Evolutionary conservation across 2,797 vertebrate species (phyloP).

Genomic region (Heteromormyrus szaboi): DNA sequence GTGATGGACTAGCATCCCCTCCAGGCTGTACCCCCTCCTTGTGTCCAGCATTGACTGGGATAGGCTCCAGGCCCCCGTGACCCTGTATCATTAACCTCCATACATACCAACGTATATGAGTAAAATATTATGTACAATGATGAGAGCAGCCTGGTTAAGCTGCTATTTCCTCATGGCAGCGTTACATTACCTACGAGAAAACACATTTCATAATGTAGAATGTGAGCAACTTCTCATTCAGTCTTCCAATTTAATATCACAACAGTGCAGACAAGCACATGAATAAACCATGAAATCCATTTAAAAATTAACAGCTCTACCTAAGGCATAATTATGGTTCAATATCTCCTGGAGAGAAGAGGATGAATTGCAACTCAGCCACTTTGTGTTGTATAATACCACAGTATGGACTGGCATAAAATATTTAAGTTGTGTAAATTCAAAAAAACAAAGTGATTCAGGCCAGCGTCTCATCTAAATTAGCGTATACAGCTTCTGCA

Average conservation of each 20-base stretch:
- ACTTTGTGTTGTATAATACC: slow-evolving; percentile 27
- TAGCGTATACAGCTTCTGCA: slow-evolving; percentile 30
- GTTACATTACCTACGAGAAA: background rate
- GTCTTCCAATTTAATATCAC: slow-evolving; percentile 40
- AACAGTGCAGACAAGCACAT: slow-evolving; percentile 51
- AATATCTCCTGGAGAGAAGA: slow-evolving; percentile 41
- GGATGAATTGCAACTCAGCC: slow-evolving; percentile 27
- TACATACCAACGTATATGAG: slow-evolving; percentile 13
- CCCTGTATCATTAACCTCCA: background rate
- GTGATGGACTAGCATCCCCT: too few species aligned
- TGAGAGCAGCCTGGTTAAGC: slow-evolving; percentile 30
- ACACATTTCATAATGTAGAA: slow-evolving; percentile 21
- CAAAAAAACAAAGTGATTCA: slow-evolving; percentile 41
- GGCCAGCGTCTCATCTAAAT: slow-evolving; percentile 31
- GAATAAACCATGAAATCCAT: slow-evolving; percentile 70
- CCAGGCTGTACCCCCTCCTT: too few species aligned
- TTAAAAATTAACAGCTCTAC: slow-evolving; percentile 66
- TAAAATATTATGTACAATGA: slow-evolving; percentile 30
- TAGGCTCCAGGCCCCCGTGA: too few species aligned
- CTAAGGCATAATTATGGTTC: slow-evolving; percentile 61
- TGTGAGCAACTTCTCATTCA: slow-evolving; percentile 31
- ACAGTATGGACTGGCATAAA: slow-evolving; percentile 47
- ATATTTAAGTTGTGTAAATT: slow-evolving; percentile 51
- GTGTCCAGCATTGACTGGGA: too few species aligned
- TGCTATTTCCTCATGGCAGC: background rate